Evolutionary conservation across 2,888 invertebrate species (phyloP).

Genomic region (Pseudococcus viburni): DNA sequence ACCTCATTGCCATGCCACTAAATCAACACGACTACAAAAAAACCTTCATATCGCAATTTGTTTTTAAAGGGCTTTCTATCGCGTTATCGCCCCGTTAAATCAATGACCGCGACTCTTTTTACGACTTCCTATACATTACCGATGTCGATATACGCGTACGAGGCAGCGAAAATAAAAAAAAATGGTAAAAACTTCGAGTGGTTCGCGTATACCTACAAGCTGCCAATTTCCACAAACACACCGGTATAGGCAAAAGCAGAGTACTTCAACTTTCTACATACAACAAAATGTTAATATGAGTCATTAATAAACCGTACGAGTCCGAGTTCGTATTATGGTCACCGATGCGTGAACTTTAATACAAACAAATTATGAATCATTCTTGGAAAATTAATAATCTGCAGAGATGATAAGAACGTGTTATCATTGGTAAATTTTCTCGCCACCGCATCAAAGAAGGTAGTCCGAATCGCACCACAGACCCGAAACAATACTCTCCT

Average conservation of each 20-base stretch:
- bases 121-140: background rate
- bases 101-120: slow-evolving; percentile 27
- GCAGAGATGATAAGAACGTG: background rate
- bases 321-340: slow-evolving; percentile 29
- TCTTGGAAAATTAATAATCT: slow-evolving; percentile 43
- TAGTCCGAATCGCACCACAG: background rate
- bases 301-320: slow-evolving; percentile 45
- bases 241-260: background rate
- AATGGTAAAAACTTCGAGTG: background rate
- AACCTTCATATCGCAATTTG: slow-evolving; percentile 28
- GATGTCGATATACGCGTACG: background rate
- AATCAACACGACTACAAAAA: background rate
- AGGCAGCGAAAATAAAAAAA: background rate
- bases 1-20: background rate
- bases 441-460: slow-evolving; percentile 2
- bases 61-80: slow-evolving; percentile 26
- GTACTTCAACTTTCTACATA: slow-evolving; percentile 23
- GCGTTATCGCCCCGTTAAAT: slow-evolving; percentile 27
- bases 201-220: background rate
- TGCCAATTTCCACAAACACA: slow-evolving; percentile 22
- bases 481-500: background rate
- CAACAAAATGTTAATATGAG: background rate
- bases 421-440: slow-evolving; percentile 25
- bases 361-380: slow-evolving; percentile 56
- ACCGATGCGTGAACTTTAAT: slow-evolving; percentile 44